Evolutionary conservation across 2,797 vertebrate species (phyloP).

Genomic region (Amniataba percoides): DNA sequence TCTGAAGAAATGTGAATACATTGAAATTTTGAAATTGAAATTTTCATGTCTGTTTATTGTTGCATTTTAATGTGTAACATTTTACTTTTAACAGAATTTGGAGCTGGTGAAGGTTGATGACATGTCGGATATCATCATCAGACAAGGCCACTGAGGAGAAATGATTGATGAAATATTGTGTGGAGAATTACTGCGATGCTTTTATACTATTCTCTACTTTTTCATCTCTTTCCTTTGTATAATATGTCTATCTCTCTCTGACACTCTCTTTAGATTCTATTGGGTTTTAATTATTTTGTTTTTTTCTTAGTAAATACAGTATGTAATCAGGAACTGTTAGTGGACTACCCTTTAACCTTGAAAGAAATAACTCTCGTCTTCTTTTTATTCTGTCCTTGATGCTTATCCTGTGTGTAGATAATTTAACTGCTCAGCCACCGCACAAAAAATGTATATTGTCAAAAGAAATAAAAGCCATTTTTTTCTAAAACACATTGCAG

Average conservation of each 20-base stretch:
- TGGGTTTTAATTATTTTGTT: conserved; percentile 20
- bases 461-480: conserved; percentile 65
- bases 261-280: conserved; percentile 6
- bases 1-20: no score
- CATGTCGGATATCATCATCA: conserved; percentile 93
- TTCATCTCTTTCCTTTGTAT: conserved; percentile 26
- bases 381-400: conserved; percentile 33
- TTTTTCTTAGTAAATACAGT: neutral
- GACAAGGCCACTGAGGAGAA: conserved; percentile 81
- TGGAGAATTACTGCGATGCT: neutral
- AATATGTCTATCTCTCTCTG: conserved; percentile 1
- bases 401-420: conserved; percentile 46
- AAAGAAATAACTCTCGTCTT: neutral
- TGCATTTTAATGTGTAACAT: neutral
- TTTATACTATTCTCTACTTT: neutral
- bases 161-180: neutral
- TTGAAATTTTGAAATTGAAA: no score
- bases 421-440: conserved; percentile 9
- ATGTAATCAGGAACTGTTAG: neutral
- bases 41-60: neutral
- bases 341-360: neutral
- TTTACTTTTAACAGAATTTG: conserved; percentile 87
- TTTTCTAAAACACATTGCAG: conserved; percentile 25
- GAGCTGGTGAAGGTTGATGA: conserved; percentile 90
- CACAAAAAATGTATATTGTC: conserved; percentile 59